Percentiles rank a stretch among this genome's conserved stretches.
These are phyloP conservation scores for Enteromius trimaculatus DNA, from an alignment of 2,797 vertebrate species.

Conservation along the genomic window DNA sequence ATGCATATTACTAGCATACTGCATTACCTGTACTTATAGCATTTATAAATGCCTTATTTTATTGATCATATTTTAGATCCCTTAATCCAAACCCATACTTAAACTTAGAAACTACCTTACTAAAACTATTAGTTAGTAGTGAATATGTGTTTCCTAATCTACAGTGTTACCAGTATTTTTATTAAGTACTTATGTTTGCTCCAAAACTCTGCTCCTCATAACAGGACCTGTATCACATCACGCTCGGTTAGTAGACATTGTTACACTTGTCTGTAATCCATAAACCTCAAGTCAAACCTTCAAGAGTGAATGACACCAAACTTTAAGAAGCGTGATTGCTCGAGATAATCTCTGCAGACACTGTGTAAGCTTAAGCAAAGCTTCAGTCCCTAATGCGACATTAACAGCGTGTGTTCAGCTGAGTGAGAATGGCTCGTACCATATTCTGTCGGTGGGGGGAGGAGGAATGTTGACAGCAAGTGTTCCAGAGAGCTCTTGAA, in stretches of 20 bases:
- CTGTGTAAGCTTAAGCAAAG: slow-evolving; percentile 21
- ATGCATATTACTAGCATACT: neutral
- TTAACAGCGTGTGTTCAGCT: neutral
- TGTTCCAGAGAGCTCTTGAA: slow-evolving; percentile 84
- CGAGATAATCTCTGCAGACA: slow-evolving; percentile 6
- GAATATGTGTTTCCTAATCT: neutral
- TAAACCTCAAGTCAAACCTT: slow-evolving; percentile 16
- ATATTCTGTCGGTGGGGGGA: slow-evolving; percentile 88
- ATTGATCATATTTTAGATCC: neutral
- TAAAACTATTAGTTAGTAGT: too few species aligned
- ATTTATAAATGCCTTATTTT: neutral
- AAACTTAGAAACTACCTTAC: neutral
- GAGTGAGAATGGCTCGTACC: slow-evolving; percentile 70
- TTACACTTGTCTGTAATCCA: neutral
- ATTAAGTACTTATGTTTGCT: neutral
- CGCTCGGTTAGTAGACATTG: neutral
- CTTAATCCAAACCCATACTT: too few species aligned
- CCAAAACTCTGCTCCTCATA: neutral
- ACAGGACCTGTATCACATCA: neutral
- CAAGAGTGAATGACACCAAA: slow-evolving; percentile 8
- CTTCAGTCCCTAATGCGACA: slow-evolving; percentile 10
- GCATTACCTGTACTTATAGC: neutral
- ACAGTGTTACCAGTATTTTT: neutral
- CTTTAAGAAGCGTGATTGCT: slow-evolving; percentile 17
- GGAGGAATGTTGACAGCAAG: slow-evolving; percentile 87